Conservation (phyloP, 2,797 vertebrate genomes). For the Pseudochirops corinnae region DNA sequence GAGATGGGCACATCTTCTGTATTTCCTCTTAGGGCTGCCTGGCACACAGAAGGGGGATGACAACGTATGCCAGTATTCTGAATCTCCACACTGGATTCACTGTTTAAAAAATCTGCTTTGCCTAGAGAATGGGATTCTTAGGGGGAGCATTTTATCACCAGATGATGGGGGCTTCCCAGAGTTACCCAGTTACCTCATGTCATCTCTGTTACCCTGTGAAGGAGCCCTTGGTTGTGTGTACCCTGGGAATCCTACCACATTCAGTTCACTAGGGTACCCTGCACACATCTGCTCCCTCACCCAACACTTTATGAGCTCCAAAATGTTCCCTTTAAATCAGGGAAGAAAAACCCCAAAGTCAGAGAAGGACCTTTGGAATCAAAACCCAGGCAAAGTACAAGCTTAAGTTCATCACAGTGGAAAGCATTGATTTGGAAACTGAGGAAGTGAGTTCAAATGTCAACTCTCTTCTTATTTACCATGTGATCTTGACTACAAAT, state of each 20-base stretch:
- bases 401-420: background rate
- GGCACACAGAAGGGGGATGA: background rate
- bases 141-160: background rate
- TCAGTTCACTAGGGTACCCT: background rate
- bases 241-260: background rate
- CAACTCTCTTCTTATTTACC: background rate
- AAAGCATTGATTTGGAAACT: background rate
- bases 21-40: background rate
- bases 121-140: background rate
- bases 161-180: background rate
- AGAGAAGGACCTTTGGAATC: background rate
- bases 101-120: background rate
- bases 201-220: background rate
- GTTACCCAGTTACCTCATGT: background rate
- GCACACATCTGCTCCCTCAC: background rate
- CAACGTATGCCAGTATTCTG: background rate
- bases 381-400: background rate
- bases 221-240: background rate
- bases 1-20: background rate
- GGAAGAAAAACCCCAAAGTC: background rate
- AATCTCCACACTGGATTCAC: background rate
- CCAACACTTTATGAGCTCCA: background rate
- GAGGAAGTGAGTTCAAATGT: background rate
- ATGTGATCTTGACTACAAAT: background rate
- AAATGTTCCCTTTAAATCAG: background rate